Percentiles rank a stretch among this genome's conserved stretches.
Evolutionary conservation across 2,113 vertebrate genomes (phyloP).

Genomic region (Andinoacara biseriatus): DNA sequence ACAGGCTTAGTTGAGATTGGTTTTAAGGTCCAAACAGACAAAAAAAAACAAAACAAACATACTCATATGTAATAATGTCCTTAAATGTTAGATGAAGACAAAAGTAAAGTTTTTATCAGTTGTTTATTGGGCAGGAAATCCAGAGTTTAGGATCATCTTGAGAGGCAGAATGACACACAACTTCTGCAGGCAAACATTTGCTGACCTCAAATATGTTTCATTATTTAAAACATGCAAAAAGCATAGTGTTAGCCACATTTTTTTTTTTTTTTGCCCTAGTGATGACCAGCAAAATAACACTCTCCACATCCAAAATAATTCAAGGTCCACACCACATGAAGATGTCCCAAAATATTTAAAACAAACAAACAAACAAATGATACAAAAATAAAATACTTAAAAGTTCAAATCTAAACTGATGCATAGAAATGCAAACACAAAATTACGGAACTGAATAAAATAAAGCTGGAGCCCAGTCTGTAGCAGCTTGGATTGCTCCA

Average conservation of each 20-base stretch:
- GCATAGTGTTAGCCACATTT: no score
- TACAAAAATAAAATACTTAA: background rate
- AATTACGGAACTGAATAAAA: background rate
- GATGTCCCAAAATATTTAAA: background rate
- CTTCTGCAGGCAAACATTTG: background rate
- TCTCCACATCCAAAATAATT: no score
- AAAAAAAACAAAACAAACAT: background rate
- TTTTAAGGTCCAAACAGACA: constrained; percentile 7
- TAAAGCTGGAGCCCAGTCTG: background rate
- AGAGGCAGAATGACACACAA: background rate
- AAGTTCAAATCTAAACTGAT: background rate
- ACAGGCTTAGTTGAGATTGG: constrained; percentile 7
- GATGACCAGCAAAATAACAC: no score
- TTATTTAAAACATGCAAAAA: background rate
- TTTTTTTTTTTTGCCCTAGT: no score
- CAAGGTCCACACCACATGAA: no score
- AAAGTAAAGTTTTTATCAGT: no score
- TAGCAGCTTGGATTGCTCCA: background rate
- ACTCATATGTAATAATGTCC: background rate
- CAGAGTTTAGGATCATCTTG: background rate
- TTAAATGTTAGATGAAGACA: no score
- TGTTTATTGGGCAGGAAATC: no score
- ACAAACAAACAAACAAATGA: background rate
- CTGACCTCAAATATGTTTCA: background rate
- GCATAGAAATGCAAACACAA: background rate